These are phyloP conservation scores for Tenodera sinensis DNA, from an alignment of 2,888 invertebrate species.

Conservation along the genomic window DNA sequence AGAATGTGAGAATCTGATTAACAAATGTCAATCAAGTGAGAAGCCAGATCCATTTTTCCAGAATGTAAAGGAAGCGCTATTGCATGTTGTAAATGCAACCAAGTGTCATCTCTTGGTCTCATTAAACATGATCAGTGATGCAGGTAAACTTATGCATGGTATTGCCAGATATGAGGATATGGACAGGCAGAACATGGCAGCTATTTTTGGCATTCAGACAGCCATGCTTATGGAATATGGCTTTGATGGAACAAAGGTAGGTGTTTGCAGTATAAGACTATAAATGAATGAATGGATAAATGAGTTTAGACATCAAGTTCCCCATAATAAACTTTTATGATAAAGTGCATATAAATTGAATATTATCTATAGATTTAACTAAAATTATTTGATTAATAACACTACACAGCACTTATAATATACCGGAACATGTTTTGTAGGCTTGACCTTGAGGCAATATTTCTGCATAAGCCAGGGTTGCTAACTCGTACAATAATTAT, in stretches of 20 bases:
- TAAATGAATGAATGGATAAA: no score
- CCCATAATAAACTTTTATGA: no score
- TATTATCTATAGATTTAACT: no score
- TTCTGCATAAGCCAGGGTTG: no score
- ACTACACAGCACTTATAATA: no score
- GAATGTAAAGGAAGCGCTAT: not conserved
- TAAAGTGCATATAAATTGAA: no score
- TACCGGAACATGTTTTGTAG: no score
- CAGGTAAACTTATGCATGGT: not conserved
- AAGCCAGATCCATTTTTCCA: not conserved
- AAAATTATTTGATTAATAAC: no score
- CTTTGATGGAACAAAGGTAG: constrained; percentile 9
- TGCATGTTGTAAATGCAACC: constrained; percentile 3
- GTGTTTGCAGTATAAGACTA: no score
- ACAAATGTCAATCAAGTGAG: not conserved
- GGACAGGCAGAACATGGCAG: constrained; percentile 6
- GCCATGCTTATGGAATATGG: constrained; percentile 18
- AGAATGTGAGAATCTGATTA: not conserved
- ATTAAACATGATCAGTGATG: not conserved
- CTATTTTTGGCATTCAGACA: constrained; percentile 7
- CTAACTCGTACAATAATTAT: no score
- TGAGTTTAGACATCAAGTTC: no score
- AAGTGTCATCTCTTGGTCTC: not conserved
- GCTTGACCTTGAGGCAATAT: no score
- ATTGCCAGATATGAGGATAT: not conserved